Evolutionary conservation across 1,140 invertebrate genomes (phyloP), one percentile per base, ranked within the genome.

Genomic region (Caenorhabditis latens): DNA sequence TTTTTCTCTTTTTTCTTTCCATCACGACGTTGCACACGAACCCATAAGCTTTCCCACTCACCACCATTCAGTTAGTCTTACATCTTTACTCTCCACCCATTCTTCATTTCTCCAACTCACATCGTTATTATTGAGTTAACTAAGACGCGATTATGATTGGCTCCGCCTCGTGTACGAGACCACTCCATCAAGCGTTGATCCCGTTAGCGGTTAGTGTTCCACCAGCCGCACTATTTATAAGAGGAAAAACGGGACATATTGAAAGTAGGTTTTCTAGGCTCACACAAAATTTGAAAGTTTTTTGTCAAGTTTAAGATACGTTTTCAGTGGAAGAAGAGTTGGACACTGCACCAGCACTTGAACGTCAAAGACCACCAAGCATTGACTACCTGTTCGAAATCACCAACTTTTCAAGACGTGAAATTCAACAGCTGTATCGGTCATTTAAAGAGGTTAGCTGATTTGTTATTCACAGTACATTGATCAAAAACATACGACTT

Each of bases 181-280:
- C 71, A 79, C 71, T 79, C 46, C 71, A 79, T 79, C 71, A 79
- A 79, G 71, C 71, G 71, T 79, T 79, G 71, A 79, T 79, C 46
- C 71, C 71, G 71, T 79, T 79, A 14, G 71, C 71, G 71, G 46
- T 79, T 53, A 79, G 71, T 79, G 71, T 79, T 24, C 71, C 71
- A 50, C 71, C 46, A 13, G 71, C 71, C n/a, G 71, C 71, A 32
- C 19, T 79, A 24, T 79, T 79, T 53, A 79, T 79, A 21, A 79
- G 43, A 24, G 71, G 71, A 24, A 79, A 79, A 21, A 50, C 71
- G 19, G 46, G 71, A 24, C 71, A 46, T 7, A 13, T n/a, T 50
- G 71, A 79, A 24, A 79, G 71, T 79, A 79, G 46, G 71, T 79
- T 71, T 14, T 19, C n/a, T 61, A 24, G 61, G 40, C 2, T 40